These are phyloP conservation scores for Eledona agricola DNA, from an alignment of 2,888 invertebrate genomes.

Conservation along the genomic window DNA sequence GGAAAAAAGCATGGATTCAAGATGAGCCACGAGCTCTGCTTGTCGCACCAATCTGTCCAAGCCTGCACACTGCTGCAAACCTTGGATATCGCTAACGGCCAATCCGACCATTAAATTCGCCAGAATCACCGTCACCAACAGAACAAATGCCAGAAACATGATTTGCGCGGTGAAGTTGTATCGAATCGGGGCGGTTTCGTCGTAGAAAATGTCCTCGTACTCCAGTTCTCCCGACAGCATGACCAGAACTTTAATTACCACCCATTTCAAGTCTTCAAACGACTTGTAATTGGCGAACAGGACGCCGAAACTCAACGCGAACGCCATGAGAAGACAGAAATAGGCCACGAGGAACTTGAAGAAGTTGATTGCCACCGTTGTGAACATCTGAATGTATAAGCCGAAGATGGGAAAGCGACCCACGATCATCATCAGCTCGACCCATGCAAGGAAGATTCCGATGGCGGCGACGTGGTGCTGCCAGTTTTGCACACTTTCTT, in stretches of 20 bases:
- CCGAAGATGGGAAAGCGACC: conserved; percentile 88
- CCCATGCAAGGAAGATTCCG: conserved; percentile 82
- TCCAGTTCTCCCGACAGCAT: conserved; percentile 92
- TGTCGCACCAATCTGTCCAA: conserved; percentile 82
- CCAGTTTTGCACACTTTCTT: conserved; percentile 66
- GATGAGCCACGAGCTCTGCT: conserved; percentile 81
- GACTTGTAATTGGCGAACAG: conserved; percentile 80
- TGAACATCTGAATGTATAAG: conserved; percentile 88
- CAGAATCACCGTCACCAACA: conserved; percentile 82
- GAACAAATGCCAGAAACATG: conserved; percentile 79
- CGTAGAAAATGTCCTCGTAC: conserved; percentile 84
- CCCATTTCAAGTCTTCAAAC: conserved; percentile 71
- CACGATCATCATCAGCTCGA: conserved; percentile 86
- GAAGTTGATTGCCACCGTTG: conserved; percentile 84
- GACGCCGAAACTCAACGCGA: conserved; percentile 83
- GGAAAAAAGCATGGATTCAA: conserved; percentile 86
- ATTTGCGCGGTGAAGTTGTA: conserved; percentile 78
- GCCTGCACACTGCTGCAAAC: conserved; percentile 81
- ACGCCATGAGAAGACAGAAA: conserved; percentile 81
- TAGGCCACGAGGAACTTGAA: conserved; percentile 83
- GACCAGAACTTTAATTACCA: conserved; percentile 79
- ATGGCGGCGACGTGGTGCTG: conserved; percentile 83
- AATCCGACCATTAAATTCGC: conserved; percentile 86
- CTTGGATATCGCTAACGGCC: conserved; percentile 86
- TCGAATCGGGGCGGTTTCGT: conserved; percentile 58